Evolutionary conservation across 1,140 invertebrate species (phyloP).

Genomic region (Elysia chlorotica): DNA sequence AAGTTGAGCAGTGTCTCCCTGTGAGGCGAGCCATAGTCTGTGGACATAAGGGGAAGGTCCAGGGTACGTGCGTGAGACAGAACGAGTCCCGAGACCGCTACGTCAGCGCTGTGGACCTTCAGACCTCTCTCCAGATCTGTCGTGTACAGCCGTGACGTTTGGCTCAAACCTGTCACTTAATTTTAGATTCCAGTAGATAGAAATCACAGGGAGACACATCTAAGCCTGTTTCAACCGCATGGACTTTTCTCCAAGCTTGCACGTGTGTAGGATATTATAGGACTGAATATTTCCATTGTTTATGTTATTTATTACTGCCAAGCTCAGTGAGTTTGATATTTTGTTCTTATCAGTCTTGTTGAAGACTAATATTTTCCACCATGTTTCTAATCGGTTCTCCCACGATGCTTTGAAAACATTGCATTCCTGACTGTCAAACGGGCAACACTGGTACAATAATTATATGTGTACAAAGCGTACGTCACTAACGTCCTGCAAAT

Average conservation of each 20-base stretch:
- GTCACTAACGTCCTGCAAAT: not conserved
- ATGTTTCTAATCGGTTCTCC: not conserved
- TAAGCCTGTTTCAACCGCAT: not conserved
- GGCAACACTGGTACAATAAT: not conserved
- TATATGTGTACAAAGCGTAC: not conserved
- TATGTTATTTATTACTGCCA: too few species aligned
- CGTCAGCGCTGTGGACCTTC: too few species aligned
- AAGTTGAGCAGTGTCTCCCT: too few species aligned
- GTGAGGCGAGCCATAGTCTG: too few species aligned
- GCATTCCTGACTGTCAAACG: too few species aligned
- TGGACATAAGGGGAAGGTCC: too few species aligned
- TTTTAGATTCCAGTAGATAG: not conserved
- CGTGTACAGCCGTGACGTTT: too few species aligned
- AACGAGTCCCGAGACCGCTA: too few species aligned
- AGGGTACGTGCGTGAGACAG: too few species aligned
- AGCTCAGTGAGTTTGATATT: not conserved
- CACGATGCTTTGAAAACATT: not conserved
- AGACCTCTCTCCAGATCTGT: too few species aligned
- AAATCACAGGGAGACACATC: not conserved
- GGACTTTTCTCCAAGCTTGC: not conserved
- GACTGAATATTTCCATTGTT: too few species aligned
- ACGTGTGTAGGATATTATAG: too few species aligned
- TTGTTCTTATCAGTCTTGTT: conserved; percentile 4
- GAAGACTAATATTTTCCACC: not conserved
- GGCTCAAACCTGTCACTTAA: not conserved